A percentile compares a stretch with the other conserved stretches of the same genome.
These are phyloP conservation scores for Myripristis murdjan DNA, from an alignment of 2,797 vertebrate species.

Conservation along the genomic window DNA sequence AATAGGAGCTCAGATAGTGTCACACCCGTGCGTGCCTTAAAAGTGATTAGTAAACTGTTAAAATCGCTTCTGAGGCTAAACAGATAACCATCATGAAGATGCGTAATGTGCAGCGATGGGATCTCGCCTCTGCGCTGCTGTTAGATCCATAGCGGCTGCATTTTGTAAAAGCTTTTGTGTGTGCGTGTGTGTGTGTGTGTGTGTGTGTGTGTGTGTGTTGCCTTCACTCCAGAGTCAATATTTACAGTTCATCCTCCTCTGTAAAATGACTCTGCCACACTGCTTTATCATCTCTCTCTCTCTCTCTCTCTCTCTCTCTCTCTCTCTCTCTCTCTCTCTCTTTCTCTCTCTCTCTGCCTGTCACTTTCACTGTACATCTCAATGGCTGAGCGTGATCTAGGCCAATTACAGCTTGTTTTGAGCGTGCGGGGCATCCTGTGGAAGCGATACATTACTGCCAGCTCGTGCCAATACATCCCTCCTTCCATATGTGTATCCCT, in stretches of 20 bases:
- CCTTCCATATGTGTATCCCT: constrained; percentile 53
- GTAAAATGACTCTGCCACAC: constrained; percentile 70
- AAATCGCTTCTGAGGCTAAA: no score
- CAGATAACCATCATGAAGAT: no score
- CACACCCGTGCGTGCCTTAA: no score
- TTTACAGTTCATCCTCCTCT: constrained; percentile 78
- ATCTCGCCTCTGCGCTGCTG: no score
- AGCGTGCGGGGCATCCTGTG: constrained; percentile 69
- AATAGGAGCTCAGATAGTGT: no score
- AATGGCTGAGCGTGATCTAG: constrained; percentile 71
- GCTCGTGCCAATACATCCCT: constrained; percentile 54
- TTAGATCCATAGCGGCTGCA: no score
- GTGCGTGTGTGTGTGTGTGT: neutral
- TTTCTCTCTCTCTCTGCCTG: constrained; percentile 34
- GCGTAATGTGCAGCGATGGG: no score
- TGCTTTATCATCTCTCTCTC: constrained; percentile 49
- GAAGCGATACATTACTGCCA: constrained; percentile 68
- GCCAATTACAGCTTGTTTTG: constrained; percentile 73
- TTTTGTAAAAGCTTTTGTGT: no score
- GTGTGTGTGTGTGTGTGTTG: constrained; percentile 14
- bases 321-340: neutral
- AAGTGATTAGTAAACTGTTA: no score
- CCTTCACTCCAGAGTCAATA: constrained; percentile 74
- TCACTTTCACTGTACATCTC: constrained; percentile 74
- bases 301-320: neutral